These are phyloP conservation scores for Anastatus disparis DNA, from an alignment of 1,140 invertebrate species.

Conservation along the genomic window DNA sequence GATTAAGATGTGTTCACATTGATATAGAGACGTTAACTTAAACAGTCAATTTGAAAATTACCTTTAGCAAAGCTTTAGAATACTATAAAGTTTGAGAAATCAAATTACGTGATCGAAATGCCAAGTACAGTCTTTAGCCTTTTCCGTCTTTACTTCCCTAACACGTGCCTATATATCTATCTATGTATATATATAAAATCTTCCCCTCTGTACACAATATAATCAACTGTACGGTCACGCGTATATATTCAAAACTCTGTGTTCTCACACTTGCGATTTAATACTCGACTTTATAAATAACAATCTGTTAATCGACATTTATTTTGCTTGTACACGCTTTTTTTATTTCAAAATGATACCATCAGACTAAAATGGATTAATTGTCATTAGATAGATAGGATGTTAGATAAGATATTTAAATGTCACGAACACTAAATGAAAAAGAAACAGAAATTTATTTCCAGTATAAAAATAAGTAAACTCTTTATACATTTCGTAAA, in stretches of 20 bases:
- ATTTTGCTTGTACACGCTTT: conserved; percentile 14
- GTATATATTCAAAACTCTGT: not conserved
- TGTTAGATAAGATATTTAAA: too few species aligned
- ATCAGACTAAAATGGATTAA: too few species aligned
- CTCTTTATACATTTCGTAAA: too few species aligned
- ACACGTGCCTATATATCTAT: conserved; percentile 27
- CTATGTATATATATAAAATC: too few species aligned
- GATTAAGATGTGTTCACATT: not conserved
- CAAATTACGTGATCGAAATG: conserved; percentile 42
- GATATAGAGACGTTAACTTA: not conserved
- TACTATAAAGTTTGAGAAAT: conserved; percentile 21
- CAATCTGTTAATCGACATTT: conserved; percentile 15
- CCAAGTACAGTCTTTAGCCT: conserved; percentile 35
- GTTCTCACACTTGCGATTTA: too few species aligned
- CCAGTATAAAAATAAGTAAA: too few species aligned
- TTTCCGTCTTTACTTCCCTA: too few species aligned
- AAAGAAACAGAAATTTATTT: too few species aligned
- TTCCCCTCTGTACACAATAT: conserved; percentile 21
- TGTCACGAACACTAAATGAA: too few species aligned
- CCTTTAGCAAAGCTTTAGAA: not conserved
- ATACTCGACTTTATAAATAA: too few species aligned
- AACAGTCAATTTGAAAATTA: conserved; percentile 40
- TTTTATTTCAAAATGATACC: too few species aligned
- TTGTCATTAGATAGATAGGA: too few species aligned
- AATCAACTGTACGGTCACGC: conserved; percentile 13